Evolutionary conservation across 2,888 invertebrate species (phyloP), one percentile per base, ranked within the genome.

Genomic region (Cantharis flavilabris): DNA sequence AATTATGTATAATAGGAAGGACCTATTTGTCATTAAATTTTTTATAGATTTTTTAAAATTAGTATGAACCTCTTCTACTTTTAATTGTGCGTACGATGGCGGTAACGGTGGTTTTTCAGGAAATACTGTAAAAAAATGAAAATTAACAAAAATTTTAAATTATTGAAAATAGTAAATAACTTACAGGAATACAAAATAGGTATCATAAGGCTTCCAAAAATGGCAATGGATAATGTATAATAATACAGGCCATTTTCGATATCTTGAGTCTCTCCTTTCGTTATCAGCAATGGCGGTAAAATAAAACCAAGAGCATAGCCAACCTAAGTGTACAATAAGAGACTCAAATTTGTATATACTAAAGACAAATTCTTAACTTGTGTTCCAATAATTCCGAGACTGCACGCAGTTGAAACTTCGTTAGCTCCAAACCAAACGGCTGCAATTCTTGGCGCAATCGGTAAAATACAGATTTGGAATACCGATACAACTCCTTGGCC

Each of bases 351-450:
- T 26, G 26, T 49, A 26, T 26, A n/a, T 26, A 65, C 26, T 73
- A 10, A 33, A 10, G 10, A 26, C 20, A 28, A 26, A 20, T 2
- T 16, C 82, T 89, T 86, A 86, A 98, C 98, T 94, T 99, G 98
- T 89, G 98, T 98, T 18, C 99, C 99, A 88, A 99, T 98, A 13
- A 99, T 98, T 7, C 99, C 99, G 81, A 98, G 93, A 85, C 98
- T 97, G 89, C 98, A 98, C 0, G 99, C 99, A 0, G 97, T 97
- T 11, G 98, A 98, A 14, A 98, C 97, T 90, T 98, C 96, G 85
- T 96, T 94, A 0, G 96, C 94, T 3, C 98, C 97, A 87, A 99
- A 99, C 98, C 98, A 99, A 62, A 97, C 96, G 0, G 98, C 97
- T 0, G 98, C 98, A 81, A 98, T 89, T 71, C 94, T 90, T 0